phyloP scores from a whole-genome alignment of 1,140 invertebrate genomes.

The Drosophila grimshawi region DNA sequence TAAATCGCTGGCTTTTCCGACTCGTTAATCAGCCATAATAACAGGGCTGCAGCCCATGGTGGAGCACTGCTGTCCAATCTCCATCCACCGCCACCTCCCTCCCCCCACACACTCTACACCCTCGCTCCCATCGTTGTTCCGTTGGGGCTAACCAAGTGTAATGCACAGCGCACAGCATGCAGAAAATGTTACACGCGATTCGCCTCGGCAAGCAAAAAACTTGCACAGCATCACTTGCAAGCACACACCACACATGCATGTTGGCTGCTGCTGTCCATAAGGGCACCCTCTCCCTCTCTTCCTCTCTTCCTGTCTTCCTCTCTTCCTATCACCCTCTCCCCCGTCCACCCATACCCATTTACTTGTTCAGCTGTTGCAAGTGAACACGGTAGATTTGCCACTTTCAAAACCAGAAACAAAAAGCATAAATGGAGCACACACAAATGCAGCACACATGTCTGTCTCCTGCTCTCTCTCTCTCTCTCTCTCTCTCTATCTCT shows the following conservation, averaged over 20 bases:
- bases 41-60: not conserved
- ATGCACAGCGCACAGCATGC: slow-evolving; percentile 57
- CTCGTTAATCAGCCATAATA: slow-evolving; percentile 40
- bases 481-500: slow-evolving; percentile 1
- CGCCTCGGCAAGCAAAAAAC: slow-evolving; percentile 18
- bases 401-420: slow-evolving; percentile 66
- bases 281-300: slow-evolving; percentile 1
- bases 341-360: not conserved
- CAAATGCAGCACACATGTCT: slow-evolving; percentile 29
- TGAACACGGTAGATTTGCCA: slow-evolving; percentile 61
- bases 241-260: slow-evolving; percentile 1
- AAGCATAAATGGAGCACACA: slow-evolving; percentile 67
- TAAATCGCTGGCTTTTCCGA: slow-evolving; percentile 30
- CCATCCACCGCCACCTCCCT: not conserved
- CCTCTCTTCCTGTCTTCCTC: no score
- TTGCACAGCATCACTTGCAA: slow-evolving; percentile 17
- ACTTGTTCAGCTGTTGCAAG: slow-evolving; percentile 29
- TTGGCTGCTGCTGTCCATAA: slow-evolving; percentile 24
- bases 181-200: slow-evolving; percentile 48
- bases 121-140: not conserved
- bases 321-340: not conserved
- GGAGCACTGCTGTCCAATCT: not conserved
- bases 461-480: slow-evolving; percentile 2
- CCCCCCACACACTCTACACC: not conserved
- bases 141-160: slow-evolving; percentile 38